Evolutionary conservation across 1,140 invertebrate species (phyloP).

Genomic region (Mizuhopecten yessoensis): DNA sequence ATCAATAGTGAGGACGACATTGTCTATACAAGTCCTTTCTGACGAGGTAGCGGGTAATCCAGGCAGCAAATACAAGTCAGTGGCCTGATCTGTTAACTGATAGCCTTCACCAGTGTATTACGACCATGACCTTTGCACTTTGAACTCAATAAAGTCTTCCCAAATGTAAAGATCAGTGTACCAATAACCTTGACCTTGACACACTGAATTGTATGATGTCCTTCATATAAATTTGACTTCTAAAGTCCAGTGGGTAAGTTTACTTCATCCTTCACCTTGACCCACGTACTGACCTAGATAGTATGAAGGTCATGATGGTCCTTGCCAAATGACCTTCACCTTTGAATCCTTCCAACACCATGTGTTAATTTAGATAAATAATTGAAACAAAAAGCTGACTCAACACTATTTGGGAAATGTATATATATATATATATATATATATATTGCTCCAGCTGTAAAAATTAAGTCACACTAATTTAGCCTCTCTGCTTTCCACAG

Average conservation of each 20-base stretch:
- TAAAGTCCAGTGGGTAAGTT: background rate
- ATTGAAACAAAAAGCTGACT: conserved; percentile 39
- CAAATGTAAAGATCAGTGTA: too few relatives aligned
- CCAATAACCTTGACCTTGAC: background rate
- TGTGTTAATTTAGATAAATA: background rate
- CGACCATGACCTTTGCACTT: background rate
- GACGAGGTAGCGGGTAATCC: background rate
- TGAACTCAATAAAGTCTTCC: background rate
- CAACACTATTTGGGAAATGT: background rate
- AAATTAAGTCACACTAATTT: conserved; percentile 36
- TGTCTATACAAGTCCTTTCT: background rate
- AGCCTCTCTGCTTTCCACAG: background rate
- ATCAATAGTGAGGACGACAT: background rate
- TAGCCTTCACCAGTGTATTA: too few relatives aligned
- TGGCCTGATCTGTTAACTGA: background rate
- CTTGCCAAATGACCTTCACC: background rate
- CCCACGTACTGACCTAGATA: background rate
- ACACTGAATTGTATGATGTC: background rate
- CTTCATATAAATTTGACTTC: background rate
- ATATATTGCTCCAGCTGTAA: background rate
- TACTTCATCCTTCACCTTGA: background rate
- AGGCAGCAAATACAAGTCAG: background rate
- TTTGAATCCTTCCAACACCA: background rate
- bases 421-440: conserved; percentile 15
- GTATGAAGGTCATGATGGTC: background rate